Base-by-base conservation (phyloP, 2,113 vertebrate genomes). In the Sorex araneus region DNA sequence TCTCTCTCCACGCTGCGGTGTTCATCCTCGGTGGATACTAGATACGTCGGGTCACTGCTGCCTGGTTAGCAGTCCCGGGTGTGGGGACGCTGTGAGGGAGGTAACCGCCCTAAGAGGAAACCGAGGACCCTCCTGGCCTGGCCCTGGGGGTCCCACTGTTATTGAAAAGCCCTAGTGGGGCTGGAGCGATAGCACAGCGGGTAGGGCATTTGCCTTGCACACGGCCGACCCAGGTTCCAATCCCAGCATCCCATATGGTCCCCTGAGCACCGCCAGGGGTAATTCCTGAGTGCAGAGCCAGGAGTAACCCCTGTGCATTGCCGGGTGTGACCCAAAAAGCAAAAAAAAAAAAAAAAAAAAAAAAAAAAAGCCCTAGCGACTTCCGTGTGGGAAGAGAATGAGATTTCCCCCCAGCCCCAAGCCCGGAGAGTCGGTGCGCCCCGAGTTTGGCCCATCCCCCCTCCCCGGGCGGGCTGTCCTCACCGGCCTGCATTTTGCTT, bases 1-100 rank as follows among this genome's bases (percentile, higher is more conserved):
- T 74, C 69, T 40, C 13, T 47, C 70, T 87, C 57, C 30, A 60
- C 30, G 2, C 83, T 89, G 83, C 13, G 12, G 69, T 91, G 92
- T 82, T 76, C n/a, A 47, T 40, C 10, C 18, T 13, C 16, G 71
- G 25, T 50, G 43, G 57, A 1, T 89, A 50, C 50, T 84, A 36
- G 57, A 1, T 89, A 50, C 50, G 81, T 90, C 5, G 18, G 89
- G 43, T 15, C 15, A 8, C 6, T 2, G 9, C 9, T 10, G 54
- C 47, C 28, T 80, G 1, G 30, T n/a, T 15, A 6, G 6, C 47
- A 7, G 3, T 70, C 30, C 25, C 5, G 36, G 50, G 25, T 9
- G 21, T 45, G n/a, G 43, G 19, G 32, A 16, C 60, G 16, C 27
- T 36, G 0, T 5, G 70, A 90, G 88, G 64, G 89, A 84, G 57